Conservation (phyloP, 2,113 vertebrate genomes). For the Catharus minimus region DNA sequence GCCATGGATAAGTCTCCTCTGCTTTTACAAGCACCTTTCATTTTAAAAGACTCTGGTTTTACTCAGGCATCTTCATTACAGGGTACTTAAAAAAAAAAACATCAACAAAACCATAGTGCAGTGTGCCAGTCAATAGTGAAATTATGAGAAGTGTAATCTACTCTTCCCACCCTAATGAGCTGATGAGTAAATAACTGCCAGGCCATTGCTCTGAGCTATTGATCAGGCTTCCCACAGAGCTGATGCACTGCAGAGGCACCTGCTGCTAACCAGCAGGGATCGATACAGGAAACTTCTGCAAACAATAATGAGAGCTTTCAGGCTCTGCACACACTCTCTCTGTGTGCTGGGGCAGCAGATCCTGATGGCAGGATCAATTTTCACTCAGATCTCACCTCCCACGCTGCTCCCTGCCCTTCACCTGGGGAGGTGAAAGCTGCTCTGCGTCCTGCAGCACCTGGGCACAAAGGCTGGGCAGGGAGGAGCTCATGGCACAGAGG, state of each 20-base stretch:
- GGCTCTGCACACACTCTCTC: background rate
- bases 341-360: background rate
- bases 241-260: background rate
- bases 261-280: slow-evolving; percentile 10
- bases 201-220: background rate
- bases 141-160: slow-evolving; percentile 48
- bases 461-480: background rate
- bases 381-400: background rate
- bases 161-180: slow-evolving; percentile 51
- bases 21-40: background rate
- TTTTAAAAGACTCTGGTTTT: background rate
- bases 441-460: accelerated
- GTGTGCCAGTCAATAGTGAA: background rate
- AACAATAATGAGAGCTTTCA: background rate
- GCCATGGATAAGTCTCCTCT: background rate
- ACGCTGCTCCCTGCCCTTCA: background rate
- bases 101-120: background rate
- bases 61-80: slow-evolving; percentile 1
- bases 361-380: background rate
- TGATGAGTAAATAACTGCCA: slow-evolving; percentile 56
- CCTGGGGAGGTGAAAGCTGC: background rate
- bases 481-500: background rate
- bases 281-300: background rate
- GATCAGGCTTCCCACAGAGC: slow-evolving; percentile 9
- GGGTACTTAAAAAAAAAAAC: background rate